Base-by-base conservation (phyloP, 1,140 invertebrate species). In the Ephestia elutella region DNA sequence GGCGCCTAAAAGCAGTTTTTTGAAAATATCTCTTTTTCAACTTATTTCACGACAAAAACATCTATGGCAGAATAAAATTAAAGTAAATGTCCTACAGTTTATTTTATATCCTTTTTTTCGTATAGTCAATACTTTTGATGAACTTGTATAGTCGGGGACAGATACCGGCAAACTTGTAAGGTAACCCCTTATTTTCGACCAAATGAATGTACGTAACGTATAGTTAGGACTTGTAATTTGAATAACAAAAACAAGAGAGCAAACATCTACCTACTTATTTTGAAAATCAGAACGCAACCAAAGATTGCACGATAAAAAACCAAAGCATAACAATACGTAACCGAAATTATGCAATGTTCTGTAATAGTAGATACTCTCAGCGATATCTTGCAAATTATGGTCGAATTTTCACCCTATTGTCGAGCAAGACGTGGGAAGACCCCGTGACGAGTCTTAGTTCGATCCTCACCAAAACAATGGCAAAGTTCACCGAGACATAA, bases 371-470 rank as follows among this genome's bases (percentile, higher is more conserved):
- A 73, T 70, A 56, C 64, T 74, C 70, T 66, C 60, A 76, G 57
- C 74, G 70, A 75, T 75, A 73, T 21, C 35, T 65, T 66, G 73
- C 76, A 80, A 81, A 84, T 80, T 79, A 75, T 73, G 70, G 63
- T 67, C 77, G 72, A 86, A 86, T 88, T 87, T 88, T 88, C 85
- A 85, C 83, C 75, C 73, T 62, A 86, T 86, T 85, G 82, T 88
- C 60, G 55, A 57, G 48, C 62, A 60, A 63, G 68, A 70, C 75
- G 78, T 86, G 82, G 75, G 85, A 86, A 82, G 49, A 63, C 38
- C 65, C 73, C 80, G 82, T 84, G 79, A 86, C 82, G 77, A 50
- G 63, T n/a, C 44, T 53, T 57, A 51, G 35, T 49, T 35, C 30
- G 55, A 54, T 60, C 56, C 61, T 70, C 67, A 56, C 64, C 65